These are phyloP conservation scores for Trichomalopsis sarcophagae DNA, from an alignment of 1,140 invertebrate genomes.

Conservation along the genomic window DNA sequence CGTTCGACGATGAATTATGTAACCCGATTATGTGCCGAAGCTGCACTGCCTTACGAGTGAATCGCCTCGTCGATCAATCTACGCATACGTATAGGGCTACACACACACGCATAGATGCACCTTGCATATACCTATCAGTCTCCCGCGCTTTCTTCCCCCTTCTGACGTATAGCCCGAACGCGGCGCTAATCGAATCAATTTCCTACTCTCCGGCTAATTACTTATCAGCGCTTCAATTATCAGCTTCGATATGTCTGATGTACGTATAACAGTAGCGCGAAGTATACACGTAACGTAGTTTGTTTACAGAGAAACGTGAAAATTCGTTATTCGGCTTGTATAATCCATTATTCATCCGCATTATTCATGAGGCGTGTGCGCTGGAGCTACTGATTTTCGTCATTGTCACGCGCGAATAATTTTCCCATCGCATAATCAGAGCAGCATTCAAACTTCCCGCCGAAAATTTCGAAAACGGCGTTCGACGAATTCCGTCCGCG, in stretches of 20 bases:
- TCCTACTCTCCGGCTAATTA: background rate
- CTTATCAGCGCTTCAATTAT: background rate
- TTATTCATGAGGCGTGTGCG: background rate
- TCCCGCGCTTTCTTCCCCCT: background rate
- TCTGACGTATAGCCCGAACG: background rate
- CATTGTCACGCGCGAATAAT: background rate
- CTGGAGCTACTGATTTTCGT: background rate
- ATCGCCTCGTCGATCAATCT: background rate
- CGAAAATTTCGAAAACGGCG: too few relatives aligned
- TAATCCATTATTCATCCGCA: constrained; percentile 1
- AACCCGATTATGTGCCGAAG: background rate
- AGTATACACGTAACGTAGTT: background rate
- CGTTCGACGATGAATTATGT: background rate
- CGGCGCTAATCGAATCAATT: background rate
- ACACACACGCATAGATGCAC: background rate
- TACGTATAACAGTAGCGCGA: background rate
- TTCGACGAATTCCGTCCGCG: background rate
- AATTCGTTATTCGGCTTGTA: background rate
- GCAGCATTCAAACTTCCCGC: background rate
- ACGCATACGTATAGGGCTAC: background rate
- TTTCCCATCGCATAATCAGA: background rate
- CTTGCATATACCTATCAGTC: background rate
- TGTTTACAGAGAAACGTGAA: background rate
- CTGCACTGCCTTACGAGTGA: background rate
- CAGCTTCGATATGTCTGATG: too few relatives aligned